Evolutionary conservation across 2,888 invertebrate genomes (phyloP).

Genomic region (Cantharis flavilabris): DNA sequence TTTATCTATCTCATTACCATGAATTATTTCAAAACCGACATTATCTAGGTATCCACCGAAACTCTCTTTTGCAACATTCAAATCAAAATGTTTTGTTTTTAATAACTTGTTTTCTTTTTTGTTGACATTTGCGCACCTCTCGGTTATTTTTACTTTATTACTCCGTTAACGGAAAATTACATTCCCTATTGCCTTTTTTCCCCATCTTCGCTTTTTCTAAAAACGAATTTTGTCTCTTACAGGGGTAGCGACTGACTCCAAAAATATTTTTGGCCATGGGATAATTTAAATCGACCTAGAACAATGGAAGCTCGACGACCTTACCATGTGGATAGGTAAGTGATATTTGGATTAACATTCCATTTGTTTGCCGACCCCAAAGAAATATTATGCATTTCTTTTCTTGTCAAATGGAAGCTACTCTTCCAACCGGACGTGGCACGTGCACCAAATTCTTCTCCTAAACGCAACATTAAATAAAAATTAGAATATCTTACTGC

Average conservation of each 20-base stretch:
- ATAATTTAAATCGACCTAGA: constrained; percentile 18
- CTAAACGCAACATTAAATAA: background rate
- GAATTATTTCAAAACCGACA: background rate
- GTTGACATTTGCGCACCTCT: constrained; percentile 9
- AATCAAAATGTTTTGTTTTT: background rate
- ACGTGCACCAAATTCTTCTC: background rate
- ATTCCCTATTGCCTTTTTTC: background rate
- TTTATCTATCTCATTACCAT: background rate
- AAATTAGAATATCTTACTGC: background rate
- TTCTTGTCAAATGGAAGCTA: background rate
- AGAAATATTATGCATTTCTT: background rate
- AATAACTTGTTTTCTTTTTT: background rate
- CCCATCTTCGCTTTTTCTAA: background rate
- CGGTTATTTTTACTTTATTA: background rate
- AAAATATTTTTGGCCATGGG: constrained; percentile 17
- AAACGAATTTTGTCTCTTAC: background rate
- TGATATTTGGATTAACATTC: background rate
- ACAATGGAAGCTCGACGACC: constrained; percentile 31
- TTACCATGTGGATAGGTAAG: constrained; percentile 33
- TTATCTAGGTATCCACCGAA: background rate
- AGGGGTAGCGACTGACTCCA: background rate
- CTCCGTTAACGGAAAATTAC: constrained; percentile 6
- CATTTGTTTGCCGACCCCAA: background rate
- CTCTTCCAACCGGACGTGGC: background rate
- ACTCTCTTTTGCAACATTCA: background rate